Evolutionary conservation across 1,140 invertebrate species (phyloP).

Genomic region (Lerema accius): DNA sequence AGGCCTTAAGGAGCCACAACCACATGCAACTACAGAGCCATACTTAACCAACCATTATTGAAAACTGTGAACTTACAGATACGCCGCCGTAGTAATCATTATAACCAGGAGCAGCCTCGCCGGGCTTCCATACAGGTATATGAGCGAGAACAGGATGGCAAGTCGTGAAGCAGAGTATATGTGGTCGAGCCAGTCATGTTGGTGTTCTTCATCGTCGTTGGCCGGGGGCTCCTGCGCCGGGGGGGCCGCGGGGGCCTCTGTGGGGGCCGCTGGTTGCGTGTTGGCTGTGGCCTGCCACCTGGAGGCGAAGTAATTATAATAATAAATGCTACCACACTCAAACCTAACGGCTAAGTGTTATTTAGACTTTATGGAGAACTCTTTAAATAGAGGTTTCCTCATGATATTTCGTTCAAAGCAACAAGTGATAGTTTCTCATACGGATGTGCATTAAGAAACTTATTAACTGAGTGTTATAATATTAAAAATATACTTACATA

Average conservation of each 20-base stretch:
- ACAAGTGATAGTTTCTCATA: too few species aligned
- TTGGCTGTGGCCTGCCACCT: constrained; percentile 57
- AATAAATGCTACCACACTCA: too few species aligned
- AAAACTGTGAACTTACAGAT: constrained; percentile 93
- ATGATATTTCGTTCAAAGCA: too few species aligned
- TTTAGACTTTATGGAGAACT: too few species aligned
- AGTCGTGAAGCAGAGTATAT: constrained; percentile 90
- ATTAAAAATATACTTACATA: constrained; percentile 76
- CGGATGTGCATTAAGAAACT: too few species aligned
- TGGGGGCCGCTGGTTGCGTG: constrained; percentile 25
- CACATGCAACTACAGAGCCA: too few species aligned
- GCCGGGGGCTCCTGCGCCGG: constrained; percentile 37
- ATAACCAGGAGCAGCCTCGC: constrained; percentile 90
- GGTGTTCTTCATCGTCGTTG: constrained; percentile 61
- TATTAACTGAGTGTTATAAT: too few species aligned
- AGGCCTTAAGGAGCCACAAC: too few species aligned
- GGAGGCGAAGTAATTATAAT: too few species aligned
- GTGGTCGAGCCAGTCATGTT: constrained; percentile 92
- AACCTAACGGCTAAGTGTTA: too few species aligned
- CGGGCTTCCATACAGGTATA: constrained; percentile 95
- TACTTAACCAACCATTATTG: too few species aligned
- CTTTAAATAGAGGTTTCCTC: too few species aligned
- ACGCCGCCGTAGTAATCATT: constrained; percentile 88
- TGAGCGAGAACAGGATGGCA: constrained; percentile 90
- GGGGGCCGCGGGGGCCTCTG: constrained; percentile 47